Evolutionary conservation across 1,140 invertebrate species (phyloP).

Genomic region (Cecropterus lyciades): DNA sequence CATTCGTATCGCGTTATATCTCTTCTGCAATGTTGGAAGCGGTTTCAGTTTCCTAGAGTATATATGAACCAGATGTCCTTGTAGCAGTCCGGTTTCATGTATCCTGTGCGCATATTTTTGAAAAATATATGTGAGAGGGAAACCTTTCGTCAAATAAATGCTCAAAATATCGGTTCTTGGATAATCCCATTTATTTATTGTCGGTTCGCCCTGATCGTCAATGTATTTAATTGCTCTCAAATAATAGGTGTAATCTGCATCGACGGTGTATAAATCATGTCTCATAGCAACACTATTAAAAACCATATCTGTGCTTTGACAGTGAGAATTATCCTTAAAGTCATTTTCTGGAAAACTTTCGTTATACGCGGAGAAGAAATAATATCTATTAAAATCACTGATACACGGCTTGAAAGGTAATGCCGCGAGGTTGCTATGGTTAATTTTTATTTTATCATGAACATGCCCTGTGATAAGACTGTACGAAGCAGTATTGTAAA

Average conservation of each 20-base stretch:
- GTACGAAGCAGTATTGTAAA: constrained; percentile 58
- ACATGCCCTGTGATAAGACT: too few relatives aligned
- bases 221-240: constrained; percentile 32
- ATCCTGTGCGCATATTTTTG: constrained; percentile 39
- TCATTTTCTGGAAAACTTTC: constrained; percentile 41
- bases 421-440: constrained; percentile 33
- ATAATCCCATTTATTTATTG: constrained; percentile 44
- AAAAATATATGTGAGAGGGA: constrained; percentile 42
- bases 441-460: constrained; percentile 28
- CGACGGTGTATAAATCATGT: constrained; percentile 48
- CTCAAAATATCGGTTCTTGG: constrained; percentile 36
- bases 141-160: constrained; percentile 45
- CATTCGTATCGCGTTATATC: constrained; percentile 36
- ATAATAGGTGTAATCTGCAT: constrained; percentile 46
- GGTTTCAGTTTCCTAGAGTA: constrained; percentile 32
- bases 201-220: constrained; percentile 39
- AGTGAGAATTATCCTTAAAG: constrained; percentile 16
- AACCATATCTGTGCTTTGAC: constrained; percentile 33
- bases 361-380: constrained; percentile 45
- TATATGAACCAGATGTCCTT: constrained; percentile 32
- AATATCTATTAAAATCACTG: constrained; percentile 30
- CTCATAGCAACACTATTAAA: constrained; percentile 41
- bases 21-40: constrained; percentile 23
- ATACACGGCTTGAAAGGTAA: constrained; percentile 48
- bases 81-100: constrained; percentile 47